A percentile compares a stretch with the other conserved stretches of the same genome.
phyloP scores from a whole-genome alignment of 2,888 invertebrate species.

The Auanema sp. region DNA sequence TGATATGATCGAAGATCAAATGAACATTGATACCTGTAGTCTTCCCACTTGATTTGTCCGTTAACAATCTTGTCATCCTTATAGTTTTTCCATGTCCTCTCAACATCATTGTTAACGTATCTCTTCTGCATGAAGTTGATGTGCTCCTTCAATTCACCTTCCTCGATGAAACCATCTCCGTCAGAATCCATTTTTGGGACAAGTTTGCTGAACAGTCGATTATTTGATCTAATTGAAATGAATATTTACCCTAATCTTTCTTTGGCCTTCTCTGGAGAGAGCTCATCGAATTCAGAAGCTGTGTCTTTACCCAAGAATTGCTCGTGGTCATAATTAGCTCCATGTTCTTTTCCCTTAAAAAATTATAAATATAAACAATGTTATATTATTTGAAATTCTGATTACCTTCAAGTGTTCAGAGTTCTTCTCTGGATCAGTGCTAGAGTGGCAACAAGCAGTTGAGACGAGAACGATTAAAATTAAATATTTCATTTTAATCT shows the following conservation, averaged over 20 bases:
- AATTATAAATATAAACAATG: neutral
- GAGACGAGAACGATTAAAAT: constrained; percentile 10
- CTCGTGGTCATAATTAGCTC: constrained; percentile 91
- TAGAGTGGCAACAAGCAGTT: constrained; percentile 33
- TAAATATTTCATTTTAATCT: too few relatives aligned
- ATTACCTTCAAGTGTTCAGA: constrained; percentile 47
- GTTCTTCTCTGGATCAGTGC: constrained; percentile 48
- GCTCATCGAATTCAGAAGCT: constrained; percentile 88
- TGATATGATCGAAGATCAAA: too few relatives aligned
- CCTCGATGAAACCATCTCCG: constrained; percentile 79
- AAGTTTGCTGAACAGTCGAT: constrained; percentile 75
- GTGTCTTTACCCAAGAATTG: constrained; percentile 90
- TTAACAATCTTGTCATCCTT: constrained; percentile 77
- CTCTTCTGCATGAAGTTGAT: constrained; percentile 84
- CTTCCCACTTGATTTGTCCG: constrained; percentile 80
- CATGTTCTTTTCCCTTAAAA: constrained; percentile 64
- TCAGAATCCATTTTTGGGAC: constrained; percentile 90
- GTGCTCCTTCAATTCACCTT: constrained; percentile 91
- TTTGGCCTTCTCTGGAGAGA: constrained; percentile 91
- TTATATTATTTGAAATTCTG: too few relatives aligned
- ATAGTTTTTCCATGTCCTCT: constrained; percentile 88
- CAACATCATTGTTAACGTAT: constrained; percentile 88
- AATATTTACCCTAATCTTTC: constrained; percentile 73
- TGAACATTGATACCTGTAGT: constrained; percentile 78
- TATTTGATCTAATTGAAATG: neutral